phyloP scores from a whole-genome alignment of 2,797 vertebrate genomes.

The Sarcoramphus papa region DNA sequence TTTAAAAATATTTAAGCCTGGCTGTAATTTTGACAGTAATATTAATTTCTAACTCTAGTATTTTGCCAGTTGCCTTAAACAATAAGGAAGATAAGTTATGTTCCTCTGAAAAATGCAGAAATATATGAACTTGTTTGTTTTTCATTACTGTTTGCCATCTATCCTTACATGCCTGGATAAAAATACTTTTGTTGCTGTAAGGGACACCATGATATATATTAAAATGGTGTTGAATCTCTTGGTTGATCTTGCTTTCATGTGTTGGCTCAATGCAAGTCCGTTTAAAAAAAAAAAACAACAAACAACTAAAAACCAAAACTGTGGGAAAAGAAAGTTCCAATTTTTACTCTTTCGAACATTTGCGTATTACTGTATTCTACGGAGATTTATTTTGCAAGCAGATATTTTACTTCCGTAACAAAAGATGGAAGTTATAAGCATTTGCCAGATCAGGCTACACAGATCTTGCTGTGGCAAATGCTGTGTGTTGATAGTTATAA shows the following conservation, averaged over 20 bases:
- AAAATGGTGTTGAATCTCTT: background rate
- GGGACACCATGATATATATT: background rate
- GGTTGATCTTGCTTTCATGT: background rate
- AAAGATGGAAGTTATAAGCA: background rate
- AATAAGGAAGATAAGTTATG: slow-evolving; percentile 38
- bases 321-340: background rate
- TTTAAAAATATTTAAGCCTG: background rate
- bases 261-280: background rate
- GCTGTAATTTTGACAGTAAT: slow-evolving; percentile 40
- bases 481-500: background rate
- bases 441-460: background rate
- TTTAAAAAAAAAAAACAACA: background rate
- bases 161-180: background rate
- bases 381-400: background rate
- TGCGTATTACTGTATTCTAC: background rate
- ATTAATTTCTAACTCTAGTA: slow-evolving; percentile 26
- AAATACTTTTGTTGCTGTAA: slow-evolving; percentile 26
- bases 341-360: background rate
- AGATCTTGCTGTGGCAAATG: background rate
- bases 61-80: slow-evolving; percentile 44
- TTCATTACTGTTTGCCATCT: background rate
- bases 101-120: slow-evolving; percentile 51
- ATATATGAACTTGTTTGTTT: slow-evolving; percentile 32
- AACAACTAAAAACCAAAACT: background rate
- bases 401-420: background rate